Percentiles rank a stretch among this genome's conserved stretches.
Evolutionary conservation across 37 sponge, comb jelly and placozoan genomes (phyloP).

Genomic region (Hexactinellida sp.): DNA sequence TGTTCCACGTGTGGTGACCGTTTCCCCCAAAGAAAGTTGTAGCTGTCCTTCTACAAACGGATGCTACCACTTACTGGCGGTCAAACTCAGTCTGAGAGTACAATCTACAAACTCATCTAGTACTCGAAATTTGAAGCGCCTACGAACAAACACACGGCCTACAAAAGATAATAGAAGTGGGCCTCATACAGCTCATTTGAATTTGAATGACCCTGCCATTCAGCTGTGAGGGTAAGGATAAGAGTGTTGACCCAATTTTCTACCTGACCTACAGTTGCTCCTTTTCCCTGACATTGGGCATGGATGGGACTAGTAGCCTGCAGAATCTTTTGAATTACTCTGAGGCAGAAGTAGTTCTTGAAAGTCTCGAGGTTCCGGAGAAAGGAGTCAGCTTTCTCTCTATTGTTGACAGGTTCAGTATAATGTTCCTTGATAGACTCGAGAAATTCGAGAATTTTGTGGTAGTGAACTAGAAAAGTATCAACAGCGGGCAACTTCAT

Average conservation of each 20-base stretch:
- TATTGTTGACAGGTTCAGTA: constrained; percentile 13
- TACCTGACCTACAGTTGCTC: constrained; percentile 10
- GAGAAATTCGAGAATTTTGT: not conserved
- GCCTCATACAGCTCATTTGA: constrained; percentile 1
- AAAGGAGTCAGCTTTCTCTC: constrained; percentile 19
- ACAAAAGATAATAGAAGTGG: constrained; percentile 23
- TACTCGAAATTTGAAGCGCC: not conserved
- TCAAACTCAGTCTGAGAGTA: not conserved
- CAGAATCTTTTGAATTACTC: constrained; percentile 12
- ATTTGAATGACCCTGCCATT: constrained; percentile 16
- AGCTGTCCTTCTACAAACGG: constrained; percentile 11
- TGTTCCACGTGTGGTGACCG: not conserved
- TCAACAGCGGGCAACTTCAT: constrained; percentile 13
- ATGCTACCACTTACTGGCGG: constrained; percentile 9
- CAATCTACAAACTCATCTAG: not conserved
- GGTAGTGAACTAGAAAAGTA: constrained; percentile 12
- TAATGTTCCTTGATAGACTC: constrained; percentile 13
- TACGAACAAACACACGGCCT: not conserved
- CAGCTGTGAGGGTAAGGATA: constrained; percentile 13
- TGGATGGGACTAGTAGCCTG: constrained; percentile 16
- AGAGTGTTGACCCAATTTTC: not conserved
- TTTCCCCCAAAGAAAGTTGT: constrained; percentile 9
- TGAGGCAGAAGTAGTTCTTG: constrained; percentile 13
- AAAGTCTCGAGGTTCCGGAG: constrained; percentile 12
- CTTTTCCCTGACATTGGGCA: constrained; percentile 9